Base-by-base conservation (phyloP, 2,888 invertebrate genomes). In the Eupeodes luniger region DNA sequence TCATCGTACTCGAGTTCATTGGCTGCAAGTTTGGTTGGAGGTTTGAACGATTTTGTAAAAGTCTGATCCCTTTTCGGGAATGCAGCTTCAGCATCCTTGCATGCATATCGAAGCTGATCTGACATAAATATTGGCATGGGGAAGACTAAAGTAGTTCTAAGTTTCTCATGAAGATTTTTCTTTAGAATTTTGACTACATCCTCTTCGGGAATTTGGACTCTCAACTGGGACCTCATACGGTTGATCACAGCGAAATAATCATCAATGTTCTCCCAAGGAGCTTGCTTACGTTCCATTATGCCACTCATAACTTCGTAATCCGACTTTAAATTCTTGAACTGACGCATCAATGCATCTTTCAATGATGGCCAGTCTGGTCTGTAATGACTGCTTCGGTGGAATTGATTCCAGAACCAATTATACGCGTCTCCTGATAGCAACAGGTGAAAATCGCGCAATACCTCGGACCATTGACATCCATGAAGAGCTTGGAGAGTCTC, bases 1-100 rank as follows among this genome's bases (percentile, higher is more conserved):
- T 61, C 59, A 34, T 47, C 47, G 49, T 61, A 36, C 11, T 61
- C 59, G 1, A 61, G 59, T 36, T 61, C 59, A n/a, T 61, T 61
- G 4, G 36, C 59, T 27, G n/a, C n/a, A 36, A 10, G 12, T 11
- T n/a, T 61, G 14, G 4, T 2, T 2, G 59, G 0, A 5, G 59
- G 59, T 36, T 61, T 61, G 4, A 11, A 36, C 0, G 27, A 4
- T 36, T 61, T 61, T 5, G 59, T 9, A 36, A 36, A 36, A 11
- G 34, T 27, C 6, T n/a, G 5, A 7, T 61, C 59, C 14, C n/a
- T 36, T 12, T 9, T 36, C 11, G 59, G 55, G 14, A 55, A 55
- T 5, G 55, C 55, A 10, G 55, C 5, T 55, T 55, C 55, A 6
- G 19, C 55, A 19, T 55, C 55, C 10, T 55, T 55, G 10, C 55